Base-by-base conservation (phyloP, 2,888 invertebrate species). In the Drosophila buzzatii region DNA sequence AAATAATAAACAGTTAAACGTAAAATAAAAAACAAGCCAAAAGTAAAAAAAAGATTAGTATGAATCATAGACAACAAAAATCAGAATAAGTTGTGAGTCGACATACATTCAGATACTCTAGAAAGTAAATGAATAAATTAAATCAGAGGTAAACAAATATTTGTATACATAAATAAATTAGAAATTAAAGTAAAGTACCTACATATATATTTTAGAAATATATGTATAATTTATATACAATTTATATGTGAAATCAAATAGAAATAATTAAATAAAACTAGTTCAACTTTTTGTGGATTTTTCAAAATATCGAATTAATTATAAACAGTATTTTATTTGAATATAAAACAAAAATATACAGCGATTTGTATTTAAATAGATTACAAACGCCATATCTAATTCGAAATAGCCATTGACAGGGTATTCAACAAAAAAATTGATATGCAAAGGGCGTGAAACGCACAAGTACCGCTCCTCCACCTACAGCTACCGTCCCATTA, bases 371-470 rank as follows among this genome's bases (percentile, higher is more conserved):
- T 16, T 52, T 37, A 3, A 53, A 16, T 53, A 10, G 3, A 9
- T 5, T 37, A 16, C 23, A 14, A 42, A 27, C 8, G 16, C 5
- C 18, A 12, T 18, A 6, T 2, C 5, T 18, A n/a, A 39, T 20
- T 39, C 10, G 3, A 39, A 27, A 35, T 41, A 10, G 35, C 14
- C 14, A 10, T 10, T 47, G 7, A 23, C 16, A 67, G 47, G 7
- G 69, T 18, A 67, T 45, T 23, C 3, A 3, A 12, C 23, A 67
- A 59, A 74, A 39, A 71, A 81, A 86, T 84, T 89, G 70, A 83
- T 84, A 89, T 86, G 76, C 83, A 83, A 67, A 83, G 78, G 76
- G 73, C 84, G 84, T 81, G 72, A 67, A 71, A 59, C 63, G 20
- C 49, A 35, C 49, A 51, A 59, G 49, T 59, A 39, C 45, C 27